A percentile compares a stretch with the other conserved stretches of the same genome.
phyloP scores from a whole-genome alignment of 2,113 vertebrate species.

The Agapornis roseicollis region DNA sequence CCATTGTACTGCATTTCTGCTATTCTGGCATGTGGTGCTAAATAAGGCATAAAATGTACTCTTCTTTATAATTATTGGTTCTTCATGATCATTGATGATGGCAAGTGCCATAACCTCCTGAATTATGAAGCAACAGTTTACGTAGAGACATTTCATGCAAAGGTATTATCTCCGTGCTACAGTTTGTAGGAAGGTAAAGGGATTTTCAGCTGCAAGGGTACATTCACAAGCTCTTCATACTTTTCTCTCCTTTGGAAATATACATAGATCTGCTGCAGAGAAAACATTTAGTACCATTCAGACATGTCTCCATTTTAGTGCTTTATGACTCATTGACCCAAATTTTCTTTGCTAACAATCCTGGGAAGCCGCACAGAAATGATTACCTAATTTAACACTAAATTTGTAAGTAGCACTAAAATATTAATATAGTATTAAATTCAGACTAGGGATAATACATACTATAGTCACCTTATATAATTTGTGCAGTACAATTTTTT shows the following conservation, averaged over 20 bases:
- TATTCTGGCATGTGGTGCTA: background rate
- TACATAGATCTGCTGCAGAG: background rate
- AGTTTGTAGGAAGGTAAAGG: background rate
- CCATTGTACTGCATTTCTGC: background rate
- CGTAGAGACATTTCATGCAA: background rate
- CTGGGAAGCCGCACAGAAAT: background rate
- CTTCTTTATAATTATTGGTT: background rate
- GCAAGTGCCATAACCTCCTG: background rate
- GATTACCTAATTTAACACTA: background rate
- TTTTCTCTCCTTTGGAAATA: background rate
- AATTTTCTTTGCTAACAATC: background rate
- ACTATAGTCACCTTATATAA: background rate
- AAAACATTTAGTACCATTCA: background rate
- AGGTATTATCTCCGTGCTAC: background rate
- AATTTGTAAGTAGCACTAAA: background rate
- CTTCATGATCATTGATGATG: background rate
- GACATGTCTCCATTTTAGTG: background rate
- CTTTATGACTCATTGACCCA: background rate
- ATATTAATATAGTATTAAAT: background rate
- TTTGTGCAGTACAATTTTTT: background rate
- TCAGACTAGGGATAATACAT: background rate
- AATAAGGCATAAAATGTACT: background rate
- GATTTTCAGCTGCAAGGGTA: background rate
- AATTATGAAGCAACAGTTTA: background rate
- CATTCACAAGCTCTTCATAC: background rate